These are phyloP conservation scores for Enoplosus armatus DNA, from an alignment of 2,797 vertebrate genomes.

Conservation along the genomic window DNA sequence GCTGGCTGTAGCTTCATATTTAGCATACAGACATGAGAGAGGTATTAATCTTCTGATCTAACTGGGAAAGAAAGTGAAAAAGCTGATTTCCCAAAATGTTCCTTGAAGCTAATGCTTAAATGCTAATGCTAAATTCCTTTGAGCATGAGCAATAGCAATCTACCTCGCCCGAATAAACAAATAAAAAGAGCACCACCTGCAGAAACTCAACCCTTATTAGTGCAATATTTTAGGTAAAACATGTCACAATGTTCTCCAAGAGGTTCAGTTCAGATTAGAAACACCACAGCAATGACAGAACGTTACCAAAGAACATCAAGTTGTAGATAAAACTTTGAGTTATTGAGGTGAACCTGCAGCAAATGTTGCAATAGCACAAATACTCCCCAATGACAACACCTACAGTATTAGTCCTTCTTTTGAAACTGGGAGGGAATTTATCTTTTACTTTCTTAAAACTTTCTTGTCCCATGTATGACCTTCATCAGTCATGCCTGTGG, in stretches of 20 bases:
- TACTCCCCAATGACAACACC: constrained; percentile 16
- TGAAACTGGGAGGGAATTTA: neutral
- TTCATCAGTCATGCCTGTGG: constrained; percentile 13
- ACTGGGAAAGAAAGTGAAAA: neutral
- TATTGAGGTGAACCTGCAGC: constrained; percentile 11
- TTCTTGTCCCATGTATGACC: constrained; percentile 27
- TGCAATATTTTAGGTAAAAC: neutral
- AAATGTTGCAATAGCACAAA: constrained; percentile 19
- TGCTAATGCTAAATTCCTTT: no score
- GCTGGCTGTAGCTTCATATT: neutral
- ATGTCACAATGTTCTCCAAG: neutral
- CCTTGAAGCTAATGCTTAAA: no score
- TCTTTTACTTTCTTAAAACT: neutral
- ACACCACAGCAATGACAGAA: neutral
- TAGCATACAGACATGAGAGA: neutral
- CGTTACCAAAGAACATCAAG: neutral
- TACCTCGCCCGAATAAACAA: neutral
- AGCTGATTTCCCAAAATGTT: neutral
- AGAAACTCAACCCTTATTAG: neutral
- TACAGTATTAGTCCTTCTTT: neutral
- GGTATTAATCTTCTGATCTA: neutral
- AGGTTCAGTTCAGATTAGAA: neutral
- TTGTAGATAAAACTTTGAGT: constrained; percentile 21
- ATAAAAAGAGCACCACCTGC: neutral
- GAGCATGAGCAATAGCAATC: neutral